phyloP scores from a whole-genome alignment of 2,888 invertebrate genomes.

The Selenia dentaria region DNA sequence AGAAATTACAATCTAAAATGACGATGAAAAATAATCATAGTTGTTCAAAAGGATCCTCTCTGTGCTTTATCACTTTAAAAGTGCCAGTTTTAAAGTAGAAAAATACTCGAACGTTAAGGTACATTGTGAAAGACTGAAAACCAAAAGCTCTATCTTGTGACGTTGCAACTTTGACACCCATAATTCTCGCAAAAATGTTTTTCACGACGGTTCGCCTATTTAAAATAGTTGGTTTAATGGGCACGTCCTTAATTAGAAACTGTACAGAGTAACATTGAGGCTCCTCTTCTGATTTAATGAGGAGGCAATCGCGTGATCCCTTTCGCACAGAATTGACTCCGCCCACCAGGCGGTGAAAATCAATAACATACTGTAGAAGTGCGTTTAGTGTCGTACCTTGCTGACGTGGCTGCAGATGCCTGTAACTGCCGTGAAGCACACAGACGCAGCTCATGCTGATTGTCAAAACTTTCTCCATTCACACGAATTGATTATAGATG shows the following conservation, averaged over 20 bases:
- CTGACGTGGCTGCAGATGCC: slow-evolving; percentile 65
- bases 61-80: not conserved
- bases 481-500: not conserved
- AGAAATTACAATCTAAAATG: too few species aligned
- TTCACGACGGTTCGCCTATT: slow-evolving; percentile 74
- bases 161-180: slow-evolving; percentile 57
- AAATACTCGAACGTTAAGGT: slow-evolving; percentile 11
- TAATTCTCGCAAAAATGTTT: slow-evolving; percentile 72
- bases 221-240: slow-evolving; percentile 82
- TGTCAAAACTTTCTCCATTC: slow-evolving; percentile 6
- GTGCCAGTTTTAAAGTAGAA: not conserved
- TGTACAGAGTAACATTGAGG: slow-evolving; percentile 70
- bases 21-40: too few species aligned
- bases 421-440: slow-evolving; percentile 44
- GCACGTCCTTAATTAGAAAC: slow-evolving; percentile 82
- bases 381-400: slow-evolving; percentile 75
- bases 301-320: slow-evolving; percentile 78
- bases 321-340: slow-evolving; percentile 79
- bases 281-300: slow-evolving; percentile 81
- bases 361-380: slow-evolving; percentile 82
- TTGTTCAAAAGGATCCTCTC: too few species aligned
- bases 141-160: slow-evolving; percentile 44
- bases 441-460: slow-evolving; percentile 21
- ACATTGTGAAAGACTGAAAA: slow-evolving; percentile 21
- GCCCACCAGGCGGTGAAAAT: slow-evolving; percentile 82